phyloP scores from a whole-genome alignment of 2,797 vertebrate species.

The Bradypodion pumilum region DNA sequence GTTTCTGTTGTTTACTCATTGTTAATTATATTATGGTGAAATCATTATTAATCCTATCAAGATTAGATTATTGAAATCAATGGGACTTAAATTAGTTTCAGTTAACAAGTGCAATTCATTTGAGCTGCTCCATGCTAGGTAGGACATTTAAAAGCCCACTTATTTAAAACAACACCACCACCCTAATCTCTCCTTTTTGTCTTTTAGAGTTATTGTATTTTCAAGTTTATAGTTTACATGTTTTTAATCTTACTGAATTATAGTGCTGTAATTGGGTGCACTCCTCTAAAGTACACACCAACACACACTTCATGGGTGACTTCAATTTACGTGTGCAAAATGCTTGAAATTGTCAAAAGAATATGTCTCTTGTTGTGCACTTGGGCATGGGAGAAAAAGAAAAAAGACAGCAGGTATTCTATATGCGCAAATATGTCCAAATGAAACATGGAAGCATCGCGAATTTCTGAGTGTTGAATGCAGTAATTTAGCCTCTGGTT shows the following conservation, averaged over 20 bases:
- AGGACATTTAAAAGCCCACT: neutral
- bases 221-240: neutral
- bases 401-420: neutral
- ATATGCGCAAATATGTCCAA: neutral
- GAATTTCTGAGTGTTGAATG: neutral
- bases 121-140: too few species aligned
- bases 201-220: neutral
- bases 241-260: neutral
- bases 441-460: neutral
- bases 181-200: neutral
- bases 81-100: too few species aligned
- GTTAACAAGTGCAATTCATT: too few species aligned
- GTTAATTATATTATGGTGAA: neutral
- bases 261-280: neutral
- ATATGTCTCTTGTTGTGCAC: neutral
- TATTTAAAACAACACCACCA: too few species aligned
- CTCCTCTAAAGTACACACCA: neutral
- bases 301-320: neutral
- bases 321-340: neutral
- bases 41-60: neutral
- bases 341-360: neutral
- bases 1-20: neutral
- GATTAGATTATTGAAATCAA: too few species aligned
- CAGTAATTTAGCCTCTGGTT: slow-evolving; percentile 42
- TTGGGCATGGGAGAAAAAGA: neutral